Percentiles rank a stretch among this genome's conserved stretches.
Conservation (phyloP, 1,140 invertebrate species). For the Dolichoris vasculosae region DNA sequence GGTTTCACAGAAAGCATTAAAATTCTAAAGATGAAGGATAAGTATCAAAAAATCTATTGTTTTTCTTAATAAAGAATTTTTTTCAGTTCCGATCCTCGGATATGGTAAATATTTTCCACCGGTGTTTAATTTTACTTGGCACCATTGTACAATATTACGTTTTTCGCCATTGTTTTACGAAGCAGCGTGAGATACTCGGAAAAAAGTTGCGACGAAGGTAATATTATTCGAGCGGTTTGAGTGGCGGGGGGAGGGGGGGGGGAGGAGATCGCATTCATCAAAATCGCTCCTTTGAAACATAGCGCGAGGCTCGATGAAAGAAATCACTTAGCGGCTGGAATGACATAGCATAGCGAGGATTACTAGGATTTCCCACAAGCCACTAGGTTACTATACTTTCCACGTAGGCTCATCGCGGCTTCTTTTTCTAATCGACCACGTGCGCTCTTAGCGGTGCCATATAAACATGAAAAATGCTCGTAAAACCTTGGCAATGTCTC, state of each 20-base stretch:
- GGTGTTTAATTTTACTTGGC: neutral
- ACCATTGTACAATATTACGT: neutral
- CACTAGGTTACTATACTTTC: slow-evolving; percentile 53
- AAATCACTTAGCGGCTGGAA: slow-evolving; percentile 46
- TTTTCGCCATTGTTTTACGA: neutral
- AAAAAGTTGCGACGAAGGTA: neutral
- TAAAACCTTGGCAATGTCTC: slow-evolving; percentile 41
- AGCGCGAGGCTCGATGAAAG: slow-evolving; percentile 26
- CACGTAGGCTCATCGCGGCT: slow-evolving; percentile 12
- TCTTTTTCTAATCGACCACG: slow-evolving; percentile 17
- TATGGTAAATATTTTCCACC: neutral
- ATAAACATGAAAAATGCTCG: slow-evolving; percentile 45
- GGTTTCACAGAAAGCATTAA: neutral
- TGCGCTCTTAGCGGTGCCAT: slow-evolving; percentile 31
- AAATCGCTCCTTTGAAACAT: slow-evolving; percentile 42
- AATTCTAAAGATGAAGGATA: neutral
- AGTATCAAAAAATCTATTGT: neutral
- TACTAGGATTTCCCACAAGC: slow-evolving; percentile 51
- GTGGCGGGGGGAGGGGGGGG: neutral
- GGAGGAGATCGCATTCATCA: slow-evolving; percentile 38
- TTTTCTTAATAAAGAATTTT: neutral
- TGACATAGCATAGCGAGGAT: slow-evolving; percentile 45
- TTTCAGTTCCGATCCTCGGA: neutral
- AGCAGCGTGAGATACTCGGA: neutral
- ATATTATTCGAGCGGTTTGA: slow-evolving; percentile 15